These are phyloP conservation scores for Argyrosomus regius DNA, from an alignment of 2,797 vertebrate species.

Conservation along the genomic window DNA sequence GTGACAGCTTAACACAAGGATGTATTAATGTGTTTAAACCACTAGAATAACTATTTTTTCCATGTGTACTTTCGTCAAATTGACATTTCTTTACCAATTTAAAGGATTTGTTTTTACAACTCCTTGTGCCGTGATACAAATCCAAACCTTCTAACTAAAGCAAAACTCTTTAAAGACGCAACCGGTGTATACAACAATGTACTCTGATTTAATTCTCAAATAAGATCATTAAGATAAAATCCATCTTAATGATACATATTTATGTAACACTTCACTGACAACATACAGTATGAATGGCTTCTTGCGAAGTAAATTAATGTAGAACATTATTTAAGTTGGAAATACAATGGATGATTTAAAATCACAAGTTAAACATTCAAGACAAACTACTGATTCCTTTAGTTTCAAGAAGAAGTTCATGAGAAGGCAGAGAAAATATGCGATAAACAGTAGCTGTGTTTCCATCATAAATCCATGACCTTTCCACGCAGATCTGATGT, in stretches of 20 bases:
- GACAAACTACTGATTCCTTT: not conserved
- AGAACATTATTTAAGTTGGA: not conserved
- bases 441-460: no score
- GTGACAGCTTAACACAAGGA: constrained; percentile 44
- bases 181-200: not conserved
- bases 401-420: not conserved
- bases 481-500: no score
- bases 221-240: not conserved
- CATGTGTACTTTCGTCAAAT: constrained; percentile 18
- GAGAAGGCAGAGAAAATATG: not conserved
- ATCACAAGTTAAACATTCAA: not conserved
- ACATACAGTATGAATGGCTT: no score
- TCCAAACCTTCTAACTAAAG: constrained; percentile 1
- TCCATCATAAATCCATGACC: no score
- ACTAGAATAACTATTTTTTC: constrained; percentile 31
- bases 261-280: not conserved
- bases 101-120: not conserved
- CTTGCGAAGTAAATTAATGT: not conserved
- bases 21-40: constrained; percentile 41
- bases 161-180: not conserved
- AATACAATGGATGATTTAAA: not conserved
- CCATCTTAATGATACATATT: not conserved
- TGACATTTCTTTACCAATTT: constrained; percentile 2
- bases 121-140: not conserved
- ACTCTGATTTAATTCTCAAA: not conserved